phyloP scores from a whole-genome alignment of 2,888 invertebrate genomes.

The Gastrophysa polygoni region DNA sequence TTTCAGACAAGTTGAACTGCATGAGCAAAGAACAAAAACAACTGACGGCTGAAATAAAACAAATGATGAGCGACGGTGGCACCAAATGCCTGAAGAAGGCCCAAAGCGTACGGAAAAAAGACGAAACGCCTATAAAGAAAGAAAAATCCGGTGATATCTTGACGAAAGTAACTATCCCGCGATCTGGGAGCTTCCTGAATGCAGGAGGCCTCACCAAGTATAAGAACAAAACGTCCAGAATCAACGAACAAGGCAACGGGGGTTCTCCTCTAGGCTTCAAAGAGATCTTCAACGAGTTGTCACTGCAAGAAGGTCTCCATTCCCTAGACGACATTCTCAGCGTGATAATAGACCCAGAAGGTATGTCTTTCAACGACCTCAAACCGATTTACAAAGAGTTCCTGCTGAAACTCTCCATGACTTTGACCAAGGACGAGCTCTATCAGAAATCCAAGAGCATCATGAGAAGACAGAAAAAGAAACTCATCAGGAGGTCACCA shows the following conservation, averaged over 20 bases:
- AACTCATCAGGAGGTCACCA: conserved; percentile 62
- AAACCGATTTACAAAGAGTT: conserved; percentile 93
- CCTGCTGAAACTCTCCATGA: conserved; percentile 82
- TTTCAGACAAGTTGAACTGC: conserved; percentile 60
- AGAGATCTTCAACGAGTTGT: conserved; percentile 85
- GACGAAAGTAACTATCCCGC: conserved; percentile 84
- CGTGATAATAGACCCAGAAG: conserved; percentile 88
- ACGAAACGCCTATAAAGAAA: conserved; percentile 53
- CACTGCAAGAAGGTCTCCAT: conserved; percentile 85
- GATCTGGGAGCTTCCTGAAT: conserved; percentile 85
- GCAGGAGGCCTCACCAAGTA: conserved; percentile 78
- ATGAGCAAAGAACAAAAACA: conserved; percentile 61
- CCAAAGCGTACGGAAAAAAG: conserved; percentile 55
- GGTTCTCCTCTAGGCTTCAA: conserved; percentile 86
- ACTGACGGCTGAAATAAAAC: conserved; percentile 58
- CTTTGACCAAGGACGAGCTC: conserved; percentile 89
- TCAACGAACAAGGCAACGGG: conserved; percentile 69
- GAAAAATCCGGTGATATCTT: conserved; percentile 78
- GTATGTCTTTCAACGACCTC: conserved; percentile 91
- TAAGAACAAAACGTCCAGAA: conserved; percentile 72
- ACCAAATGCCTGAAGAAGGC: conserved; percentile 58
- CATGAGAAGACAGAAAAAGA: conserved; percentile 83
- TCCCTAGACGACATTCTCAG: conserved; percentile 87
- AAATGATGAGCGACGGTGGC: conserved; percentile 53
- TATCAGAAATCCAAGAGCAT: conserved; percentile 89